Base-by-base conservation (phyloP, 2,797 vertebrate genomes). In the Hirundo rustica region DNA sequence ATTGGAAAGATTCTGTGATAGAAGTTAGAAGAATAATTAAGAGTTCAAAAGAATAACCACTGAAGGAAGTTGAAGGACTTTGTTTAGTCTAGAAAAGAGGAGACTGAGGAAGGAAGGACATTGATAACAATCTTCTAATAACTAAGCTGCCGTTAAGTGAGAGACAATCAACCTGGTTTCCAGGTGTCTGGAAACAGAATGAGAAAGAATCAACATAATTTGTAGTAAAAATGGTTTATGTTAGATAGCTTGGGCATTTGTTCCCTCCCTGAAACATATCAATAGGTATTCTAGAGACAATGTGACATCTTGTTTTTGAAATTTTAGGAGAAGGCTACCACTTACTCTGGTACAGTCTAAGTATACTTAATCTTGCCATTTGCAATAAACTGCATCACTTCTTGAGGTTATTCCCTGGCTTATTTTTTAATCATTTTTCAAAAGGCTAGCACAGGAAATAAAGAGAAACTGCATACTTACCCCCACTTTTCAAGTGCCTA, bases 41-140 rank as follows among this genome's bases (percentile, higher is more conserved):
- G 10, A 11, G 11, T 58, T 79, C 29, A 73, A 48, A 82, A 72
- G 72, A 90, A 73, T 26, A 5, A 78, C 16, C 10, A 54, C 13
- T 34, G 70, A 32, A 75, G 70, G 62, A 93, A 71, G 18, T 19
- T 51, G 29, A 81, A 78, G 7, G 20, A 62, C 25, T 90, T 90
- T 92, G 88, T 94, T 95, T 94, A 92, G 77, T 84, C 92, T 94
- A 51, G 55, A 72, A 91, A 79, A 91, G 45, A 81, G 40, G 89
- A 75, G 29, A 72, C 58, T 54, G 36, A 86, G 80, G 73, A 90
- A 95, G 85, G 60, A 87, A 93, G 66, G 27, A 62, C 27, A 29
- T 7, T 58, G 88, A 94, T 90, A 90, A 75, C 29, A 84, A 84
- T 84, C 80, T 90, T 83, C 29, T 54, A 44, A 85, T 50, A 83